phyloP scores from a whole-genome alignment of 2,113 vertebrate genomes.

The Hypanus sabinus region DNA sequence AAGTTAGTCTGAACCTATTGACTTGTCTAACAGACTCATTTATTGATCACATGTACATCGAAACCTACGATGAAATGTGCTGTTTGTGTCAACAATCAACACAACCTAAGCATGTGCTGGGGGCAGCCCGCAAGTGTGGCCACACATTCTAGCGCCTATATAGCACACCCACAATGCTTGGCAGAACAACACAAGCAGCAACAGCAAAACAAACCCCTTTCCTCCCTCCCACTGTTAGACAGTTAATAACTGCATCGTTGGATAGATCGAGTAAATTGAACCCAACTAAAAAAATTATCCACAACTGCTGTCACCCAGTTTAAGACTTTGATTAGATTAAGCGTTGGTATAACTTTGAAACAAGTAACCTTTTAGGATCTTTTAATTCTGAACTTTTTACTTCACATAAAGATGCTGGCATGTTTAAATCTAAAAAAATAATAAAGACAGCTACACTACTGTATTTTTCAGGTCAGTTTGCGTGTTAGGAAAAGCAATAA shows the following conservation, averaged over 20 bases:
- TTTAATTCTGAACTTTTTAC: neutral
- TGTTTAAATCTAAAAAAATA: neutral
- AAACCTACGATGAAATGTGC: too few relatives aligned
- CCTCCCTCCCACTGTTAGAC: neutral
- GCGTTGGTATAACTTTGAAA: neutral
- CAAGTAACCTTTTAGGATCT: neutral
- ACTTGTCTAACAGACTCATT: too few relatives aligned
- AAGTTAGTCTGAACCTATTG: neutral
- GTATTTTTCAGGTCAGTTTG: constrained; percentile 4
- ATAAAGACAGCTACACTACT: neutral
- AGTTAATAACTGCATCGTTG: neutral
- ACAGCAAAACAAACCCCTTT: too few relatives aligned
- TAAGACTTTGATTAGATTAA: neutral
- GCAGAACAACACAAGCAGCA: too few relatives aligned
- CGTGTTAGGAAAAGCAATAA: neutral
- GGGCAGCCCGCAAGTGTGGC: too few relatives aligned
- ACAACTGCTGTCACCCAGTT: neutral
- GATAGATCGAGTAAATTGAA: too few relatives aligned
- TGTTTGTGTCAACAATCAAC: too few relatives aligned
- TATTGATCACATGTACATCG: too few relatives aligned
- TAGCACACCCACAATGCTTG: too few relatives aligned
- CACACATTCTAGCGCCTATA: too few relatives aligned
- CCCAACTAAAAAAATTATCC: neutral
- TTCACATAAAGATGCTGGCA: neutral
- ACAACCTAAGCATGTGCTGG: too few relatives aligned